These are phyloP conservation scores for Cinara cedri DNA, from an alignment of 2,888 invertebrate genomes.

Conservation along the genomic window DNA sequence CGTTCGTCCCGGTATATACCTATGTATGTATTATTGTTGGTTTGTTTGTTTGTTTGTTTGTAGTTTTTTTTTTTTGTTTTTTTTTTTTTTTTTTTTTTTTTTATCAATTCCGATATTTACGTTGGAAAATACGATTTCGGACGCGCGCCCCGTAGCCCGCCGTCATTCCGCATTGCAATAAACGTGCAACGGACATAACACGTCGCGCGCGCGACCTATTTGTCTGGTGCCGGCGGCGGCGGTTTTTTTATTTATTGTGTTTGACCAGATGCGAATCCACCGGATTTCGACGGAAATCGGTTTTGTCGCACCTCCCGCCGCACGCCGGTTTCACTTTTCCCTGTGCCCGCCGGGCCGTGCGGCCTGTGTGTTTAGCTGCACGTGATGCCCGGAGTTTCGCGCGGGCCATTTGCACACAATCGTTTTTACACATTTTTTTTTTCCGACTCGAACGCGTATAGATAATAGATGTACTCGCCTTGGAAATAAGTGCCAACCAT, in stretches of 20 bases:
- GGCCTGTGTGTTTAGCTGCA: too few species aligned
- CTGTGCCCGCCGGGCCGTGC: too few species aligned
- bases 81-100: too few species aligned
- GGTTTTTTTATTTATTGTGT: background rate
- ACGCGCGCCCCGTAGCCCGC: background rate
- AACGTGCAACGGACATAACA: background rate
- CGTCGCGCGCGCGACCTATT: background rate
- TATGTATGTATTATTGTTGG: background rate
- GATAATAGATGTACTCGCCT: background rate
- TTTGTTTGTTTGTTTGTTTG: too few species aligned
- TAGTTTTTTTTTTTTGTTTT: too few species aligned
- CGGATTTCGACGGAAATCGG: background rate
- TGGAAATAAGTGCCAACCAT: background rate
- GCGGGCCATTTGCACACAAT: conserved; percentile 18
- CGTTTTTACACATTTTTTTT: background rate
- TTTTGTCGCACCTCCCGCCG: too few species aligned
- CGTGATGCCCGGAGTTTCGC: background rate
- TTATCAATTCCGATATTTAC: too few species aligned
- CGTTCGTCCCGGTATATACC: background rate
- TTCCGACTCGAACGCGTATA: background rate
- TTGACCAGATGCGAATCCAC: conserved; percentile 2
- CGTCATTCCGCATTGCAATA: background rate
- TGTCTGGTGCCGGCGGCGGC: background rate
- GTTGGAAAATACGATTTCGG: too few species aligned
- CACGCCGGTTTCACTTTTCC: conserved; percentile 20